Evolutionary conservation across 2,888 invertebrate genomes (phyloP).

Genomic region (Drosophila conformis): DNA sequence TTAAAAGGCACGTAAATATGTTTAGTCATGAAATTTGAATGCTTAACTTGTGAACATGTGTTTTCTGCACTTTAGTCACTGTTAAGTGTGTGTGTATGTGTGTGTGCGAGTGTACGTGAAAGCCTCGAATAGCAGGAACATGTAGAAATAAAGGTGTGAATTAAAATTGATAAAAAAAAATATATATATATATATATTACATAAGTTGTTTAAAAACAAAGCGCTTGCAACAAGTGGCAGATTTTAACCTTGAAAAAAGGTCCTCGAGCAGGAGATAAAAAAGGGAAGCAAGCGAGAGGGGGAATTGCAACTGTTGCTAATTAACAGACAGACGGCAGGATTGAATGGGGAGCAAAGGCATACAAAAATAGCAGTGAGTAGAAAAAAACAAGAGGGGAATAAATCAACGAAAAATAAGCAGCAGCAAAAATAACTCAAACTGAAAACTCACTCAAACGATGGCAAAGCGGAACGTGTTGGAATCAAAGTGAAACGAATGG

Average conservation of each 20-base stretch:
- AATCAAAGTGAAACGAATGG: slow-evolving; percentile 71
- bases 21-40: neutral
- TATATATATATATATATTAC: neutral
- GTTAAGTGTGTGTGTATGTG: neutral
- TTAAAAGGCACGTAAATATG: neutral
- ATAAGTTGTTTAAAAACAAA: neutral
- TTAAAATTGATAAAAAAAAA: neutral
- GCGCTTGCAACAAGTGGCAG: slow-evolving; percentile 47
- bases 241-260: slow-evolving; percentile 25
- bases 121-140: neutral
- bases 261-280: slow-evolving; percentile 26
- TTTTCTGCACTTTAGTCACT: neutral
- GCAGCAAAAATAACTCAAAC: slow-evolving; percentile 5
- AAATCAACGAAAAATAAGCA: neutral
- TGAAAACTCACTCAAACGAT: slow-evolving; percentile 50
- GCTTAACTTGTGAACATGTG: slow-evolving; percentile 6
- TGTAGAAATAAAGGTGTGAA: neutral
- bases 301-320: slow-evolving; percentile 57
- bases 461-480: slow-evolving; percentile 82
- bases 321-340: slow-evolving; percentile 29
- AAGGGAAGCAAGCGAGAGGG: neutral
- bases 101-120: neutral
- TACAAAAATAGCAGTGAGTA: neutral
- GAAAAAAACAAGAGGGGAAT: slow-evolving; percentile 15
- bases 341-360: neutral